Evolutionary conservation across 2,113 vertebrate species (phyloP).

Genomic region (Psammodynastes pulverulentus): DNA sequence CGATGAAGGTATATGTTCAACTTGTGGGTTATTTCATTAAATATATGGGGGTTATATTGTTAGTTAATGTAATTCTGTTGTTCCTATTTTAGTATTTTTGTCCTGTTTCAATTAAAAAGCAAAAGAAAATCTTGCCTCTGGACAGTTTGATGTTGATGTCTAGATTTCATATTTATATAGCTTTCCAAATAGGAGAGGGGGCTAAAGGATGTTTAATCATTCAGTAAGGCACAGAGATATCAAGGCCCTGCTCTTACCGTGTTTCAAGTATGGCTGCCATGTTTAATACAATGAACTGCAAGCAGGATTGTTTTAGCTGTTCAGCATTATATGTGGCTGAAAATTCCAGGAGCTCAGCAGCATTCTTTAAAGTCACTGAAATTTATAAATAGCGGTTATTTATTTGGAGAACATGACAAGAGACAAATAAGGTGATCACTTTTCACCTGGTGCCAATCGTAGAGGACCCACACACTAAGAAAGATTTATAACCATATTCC

Average conservation of each 20-base stretch:
- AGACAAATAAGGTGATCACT: not conserved
- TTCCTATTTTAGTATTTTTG: not conserved
- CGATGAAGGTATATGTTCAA: not conserved
- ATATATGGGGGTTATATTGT: not conserved
- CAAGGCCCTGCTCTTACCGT: slow-evolving; percentile 71
- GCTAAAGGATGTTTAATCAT: not conserved
- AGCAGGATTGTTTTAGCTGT: slow-evolving; percentile 90
- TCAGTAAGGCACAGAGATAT: not conserved
- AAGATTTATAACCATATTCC: not conserved
- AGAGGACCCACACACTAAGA: not conserved
- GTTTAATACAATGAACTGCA: slow-evolving; percentile 93
- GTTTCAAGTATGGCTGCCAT: slow-evolving; percentile 91
- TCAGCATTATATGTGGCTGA: slow-evolving; percentile 87
- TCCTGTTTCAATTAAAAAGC: not conserved
- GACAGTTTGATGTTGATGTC: not conserved
- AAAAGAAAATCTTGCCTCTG: not conserved
- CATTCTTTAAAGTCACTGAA: slow-evolving; percentile 92
- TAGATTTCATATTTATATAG: not conserved
- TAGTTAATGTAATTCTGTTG: not conserved
- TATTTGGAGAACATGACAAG: accelerated
- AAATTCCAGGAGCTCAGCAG: slow-evolving; percentile 90
- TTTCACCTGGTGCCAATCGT: not conserved
- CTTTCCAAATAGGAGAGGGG: not conserved
- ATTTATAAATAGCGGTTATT: not conserved
- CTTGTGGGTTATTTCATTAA: not conserved